Evolutionary conservation across 1,140 invertebrate genomes (phyloP).

Genomic region (Chironomus tepperi): DNA sequence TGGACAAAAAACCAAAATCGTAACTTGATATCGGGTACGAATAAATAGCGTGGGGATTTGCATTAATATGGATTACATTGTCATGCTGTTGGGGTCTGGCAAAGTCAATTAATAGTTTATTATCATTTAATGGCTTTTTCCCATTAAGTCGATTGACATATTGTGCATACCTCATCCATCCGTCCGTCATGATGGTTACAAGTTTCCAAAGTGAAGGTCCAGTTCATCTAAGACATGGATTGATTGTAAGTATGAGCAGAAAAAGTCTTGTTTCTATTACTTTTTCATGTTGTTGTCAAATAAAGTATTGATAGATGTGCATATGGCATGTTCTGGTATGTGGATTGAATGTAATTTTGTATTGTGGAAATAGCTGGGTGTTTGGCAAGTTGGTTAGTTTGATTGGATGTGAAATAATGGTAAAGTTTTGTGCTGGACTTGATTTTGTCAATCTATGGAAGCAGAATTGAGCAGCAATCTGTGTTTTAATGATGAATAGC

Average conservation of each 20-base stretch:
- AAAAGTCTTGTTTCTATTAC: slow-evolving; percentile 24
- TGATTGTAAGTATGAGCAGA: slow-evolving; percentile 57
- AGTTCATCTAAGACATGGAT: slow-evolving; percentile 59
- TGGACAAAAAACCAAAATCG: neutral
- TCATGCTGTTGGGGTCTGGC: slow-evolving; percentile 70
- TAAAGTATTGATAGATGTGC: no score
- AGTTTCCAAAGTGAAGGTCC: slow-evolving; percentile 68
- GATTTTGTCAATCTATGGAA: no score
- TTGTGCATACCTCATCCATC: slow-evolving; percentile 83
- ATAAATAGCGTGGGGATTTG: slow-evolving; percentile 57
- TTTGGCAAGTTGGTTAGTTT: no score
- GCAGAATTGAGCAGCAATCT: no score
- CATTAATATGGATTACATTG: slow-evolving; percentile 69
- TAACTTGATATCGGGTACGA: neutral
- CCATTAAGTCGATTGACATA: slow-evolving; percentile 84
- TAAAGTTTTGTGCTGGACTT: no score
- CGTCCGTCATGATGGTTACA: slow-evolving; percentile 70
- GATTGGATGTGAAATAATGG: no score
- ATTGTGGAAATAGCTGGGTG: no score
- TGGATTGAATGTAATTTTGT: no score
- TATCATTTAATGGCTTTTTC: slow-evolving; percentile 70
- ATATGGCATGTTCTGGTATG: no score
- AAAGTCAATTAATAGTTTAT: slow-evolving; percentile 58
- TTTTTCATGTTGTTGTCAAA: neutral
- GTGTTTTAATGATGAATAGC: no score